These are phyloP conservation scores for Eumaeus atala DNA, from an alignment of 1,140 invertebrate species.

Conservation along the genomic window DNA sequence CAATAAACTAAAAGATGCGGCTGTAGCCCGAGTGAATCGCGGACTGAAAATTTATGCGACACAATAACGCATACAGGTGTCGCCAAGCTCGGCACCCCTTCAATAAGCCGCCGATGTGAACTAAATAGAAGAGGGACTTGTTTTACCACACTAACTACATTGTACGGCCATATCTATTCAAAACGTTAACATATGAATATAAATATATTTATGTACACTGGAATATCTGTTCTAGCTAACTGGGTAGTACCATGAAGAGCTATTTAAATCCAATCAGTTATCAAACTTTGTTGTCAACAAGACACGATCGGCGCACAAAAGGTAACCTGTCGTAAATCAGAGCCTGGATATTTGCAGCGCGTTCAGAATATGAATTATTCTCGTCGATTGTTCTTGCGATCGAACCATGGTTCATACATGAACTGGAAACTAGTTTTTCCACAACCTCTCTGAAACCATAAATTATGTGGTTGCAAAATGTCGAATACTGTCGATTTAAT, in stretches of 20 bases:
- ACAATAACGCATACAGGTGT: slow-evolving; percentile 71
- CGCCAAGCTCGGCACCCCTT: slow-evolving; percentile 50
- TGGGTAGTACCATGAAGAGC: slow-evolving; percentile 38
- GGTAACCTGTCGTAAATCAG: slow-evolving; percentile 47
- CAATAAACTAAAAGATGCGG: slow-evolving; percentile 57
- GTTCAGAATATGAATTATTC: slow-evolving; percentile 75
- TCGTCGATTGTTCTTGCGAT: slow-evolving; percentile 63
- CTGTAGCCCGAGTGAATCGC: slow-evolving; percentile 48
- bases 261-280: slow-evolving; percentile 72
- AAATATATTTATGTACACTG: no score
- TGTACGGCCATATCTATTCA: slow-evolving; percentile 15
- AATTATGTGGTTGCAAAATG: slow-evolving; percentile 50
- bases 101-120: slow-evolving; percentile 55
- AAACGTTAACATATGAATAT: slow-evolving; percentile 34
- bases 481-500: slow-evolving; percentile 31
- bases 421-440: slow-evolving; percentile 68
- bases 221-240: no score
- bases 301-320: slow-evolving; percentile 33
- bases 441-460: slow-evolving; percentile 38
- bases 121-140: slow-evolving; percentile 43
- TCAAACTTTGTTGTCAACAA: slow-evolving; percentile 60
- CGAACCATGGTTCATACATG: slow-evolving; percentile 73
- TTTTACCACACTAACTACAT: slow-evolving; percentile 10
- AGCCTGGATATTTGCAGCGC: slow-evolving; percentile 66
- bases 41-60: slow-evolving; percentile 58